phyloP scores from a whole-genome alignment of 1,140 invertebrate genomes.

The Drosophila nigromelanica region DNA sequence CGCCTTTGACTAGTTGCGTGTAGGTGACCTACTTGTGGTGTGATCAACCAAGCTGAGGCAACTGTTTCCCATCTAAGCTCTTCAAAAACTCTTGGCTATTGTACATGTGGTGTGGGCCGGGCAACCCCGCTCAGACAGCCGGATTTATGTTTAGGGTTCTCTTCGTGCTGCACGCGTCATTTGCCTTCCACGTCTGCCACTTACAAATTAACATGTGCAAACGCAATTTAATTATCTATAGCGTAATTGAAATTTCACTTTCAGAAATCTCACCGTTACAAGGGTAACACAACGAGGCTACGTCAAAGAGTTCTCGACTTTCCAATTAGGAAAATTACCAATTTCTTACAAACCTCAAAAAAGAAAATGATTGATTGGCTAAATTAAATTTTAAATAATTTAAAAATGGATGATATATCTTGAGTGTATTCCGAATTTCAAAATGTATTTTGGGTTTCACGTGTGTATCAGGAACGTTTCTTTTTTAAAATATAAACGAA shows the following conservation, averaged over 20 bases:
- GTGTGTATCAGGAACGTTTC: too few species aligned
- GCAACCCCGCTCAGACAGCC: neutral
- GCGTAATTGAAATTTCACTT: constrained; percentile 65
- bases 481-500: too few species aligned
- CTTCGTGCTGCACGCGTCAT: constrained; percentile 7
- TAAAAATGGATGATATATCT: too few species aligned
- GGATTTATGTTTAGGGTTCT: constrained; percentile 5
- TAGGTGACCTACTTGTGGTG: neutral
- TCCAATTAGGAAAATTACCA: too few species aligned
- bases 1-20: neutral
- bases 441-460: too few species aligned
- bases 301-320: neutral
- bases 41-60: neutral
- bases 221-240: constrained; percentile 70
- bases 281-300: constrained; percentile 1
- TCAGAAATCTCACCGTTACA: constrained; percentile 7
- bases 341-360: too few species aligned
- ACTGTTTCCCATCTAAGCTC: neutral
- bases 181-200: constrained; percentile 8
- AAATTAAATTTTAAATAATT: too few species aligned
- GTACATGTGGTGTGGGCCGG: too few species aligned
- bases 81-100: neutral
- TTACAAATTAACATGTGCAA: constrained; percentile 66
- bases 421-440: too few species aligned
- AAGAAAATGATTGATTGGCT: too few species aligned